Percentiles rank a stretch among this genome's conserved stretches.
Evolutionary conservation across 2,113 vertebrate species (phyloP).

Genomic region (Platanista minor): DNA sequence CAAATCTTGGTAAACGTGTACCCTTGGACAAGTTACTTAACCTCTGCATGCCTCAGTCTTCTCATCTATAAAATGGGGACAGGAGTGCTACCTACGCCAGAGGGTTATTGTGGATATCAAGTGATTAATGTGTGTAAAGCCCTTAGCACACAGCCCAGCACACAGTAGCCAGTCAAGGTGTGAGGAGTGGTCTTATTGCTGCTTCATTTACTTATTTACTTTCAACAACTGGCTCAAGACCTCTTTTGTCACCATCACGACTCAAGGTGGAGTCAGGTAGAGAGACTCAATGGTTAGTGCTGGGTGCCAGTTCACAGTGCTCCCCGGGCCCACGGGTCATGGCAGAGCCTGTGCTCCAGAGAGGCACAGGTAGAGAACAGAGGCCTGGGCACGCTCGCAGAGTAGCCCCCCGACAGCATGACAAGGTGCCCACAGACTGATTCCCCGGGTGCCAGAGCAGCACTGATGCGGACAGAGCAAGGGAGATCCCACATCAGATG

Average conservation of each 20-base stretch:
- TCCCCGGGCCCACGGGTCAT: neutral
- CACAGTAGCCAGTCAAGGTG: neutral
- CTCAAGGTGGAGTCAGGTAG: neutral
- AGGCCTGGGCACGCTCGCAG: neutral
- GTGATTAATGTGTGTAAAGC: neutral
- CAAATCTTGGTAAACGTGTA: neutral
- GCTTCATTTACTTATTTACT: neutral
- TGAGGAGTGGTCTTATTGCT: neutral
- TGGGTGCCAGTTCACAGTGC: neutral
- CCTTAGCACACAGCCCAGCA: neutral
- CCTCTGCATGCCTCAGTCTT: neutral
- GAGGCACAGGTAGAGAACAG: neutral
- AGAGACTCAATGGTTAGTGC: neutral
- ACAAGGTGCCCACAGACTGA: neutral
- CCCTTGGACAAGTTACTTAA: too few relatives aligned
- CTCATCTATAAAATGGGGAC: neutral
- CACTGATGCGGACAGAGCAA: neutral
- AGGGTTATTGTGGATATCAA: neutral
- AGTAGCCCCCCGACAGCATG: accelerated
- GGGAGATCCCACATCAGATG: neutral
- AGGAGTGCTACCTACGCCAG: neutral
- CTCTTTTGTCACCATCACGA: neutral
- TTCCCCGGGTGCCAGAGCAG: neutral
- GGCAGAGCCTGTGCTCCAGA: neutral
- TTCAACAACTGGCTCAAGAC: neutral